Conservation (phyloP, 2,888 invertebrate species). For the Cerceris ruficornis region DNA sequence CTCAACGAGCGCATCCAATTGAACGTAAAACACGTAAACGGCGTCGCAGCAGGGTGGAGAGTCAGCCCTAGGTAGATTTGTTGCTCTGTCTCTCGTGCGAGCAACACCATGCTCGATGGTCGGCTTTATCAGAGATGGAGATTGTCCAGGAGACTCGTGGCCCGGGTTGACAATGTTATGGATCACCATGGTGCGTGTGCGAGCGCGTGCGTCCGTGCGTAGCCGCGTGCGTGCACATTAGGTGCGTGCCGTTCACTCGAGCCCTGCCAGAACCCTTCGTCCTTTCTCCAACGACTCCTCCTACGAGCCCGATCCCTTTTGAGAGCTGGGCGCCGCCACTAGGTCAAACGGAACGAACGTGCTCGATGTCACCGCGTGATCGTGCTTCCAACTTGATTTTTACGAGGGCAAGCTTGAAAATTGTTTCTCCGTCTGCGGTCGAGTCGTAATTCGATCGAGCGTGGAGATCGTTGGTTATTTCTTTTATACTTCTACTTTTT, state of each 20-base stretch:
- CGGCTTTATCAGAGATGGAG: conserved; percentile 64
- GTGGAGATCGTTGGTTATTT: background rate
- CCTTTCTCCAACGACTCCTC: conserved; percentile 39
- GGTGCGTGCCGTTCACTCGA: conserved; percentile 34
- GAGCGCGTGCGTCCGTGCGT: conserved; percentile 51
- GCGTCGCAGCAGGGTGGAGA: too few species aligned
- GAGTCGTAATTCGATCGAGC: background rate
- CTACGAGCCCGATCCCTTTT: conserved; percentile 37
- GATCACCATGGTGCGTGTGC: conserved; percentile 73
- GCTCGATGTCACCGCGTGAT: conserved; percentile 32
- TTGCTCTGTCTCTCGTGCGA: background rate
- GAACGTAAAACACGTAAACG: too few species aligned
- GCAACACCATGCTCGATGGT: conserved; percentile 17
- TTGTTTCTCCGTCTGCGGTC: background rate
- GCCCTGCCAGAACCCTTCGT: conserved; percentile 20
- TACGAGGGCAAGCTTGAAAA: background rate
- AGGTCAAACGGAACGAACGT: conserved; percentile 64
- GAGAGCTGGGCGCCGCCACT: conserved; percentile 53
- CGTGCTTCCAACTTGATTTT: background rate
- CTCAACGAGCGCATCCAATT: too few species aligned
- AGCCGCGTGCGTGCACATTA: conserved; percentile 30
- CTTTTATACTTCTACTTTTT: background rate
- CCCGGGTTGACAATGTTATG: conserved; percentile 76
- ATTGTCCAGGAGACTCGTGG: conserved; percentile 66
- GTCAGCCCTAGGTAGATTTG: too few species aligned